A percentile compares a stretch with the other conserved stretches of the same genome.
phyloP scores from a whole-genome alignment of 2,888 invertebrate genomes.

The Bombylius discolor region DNA sequence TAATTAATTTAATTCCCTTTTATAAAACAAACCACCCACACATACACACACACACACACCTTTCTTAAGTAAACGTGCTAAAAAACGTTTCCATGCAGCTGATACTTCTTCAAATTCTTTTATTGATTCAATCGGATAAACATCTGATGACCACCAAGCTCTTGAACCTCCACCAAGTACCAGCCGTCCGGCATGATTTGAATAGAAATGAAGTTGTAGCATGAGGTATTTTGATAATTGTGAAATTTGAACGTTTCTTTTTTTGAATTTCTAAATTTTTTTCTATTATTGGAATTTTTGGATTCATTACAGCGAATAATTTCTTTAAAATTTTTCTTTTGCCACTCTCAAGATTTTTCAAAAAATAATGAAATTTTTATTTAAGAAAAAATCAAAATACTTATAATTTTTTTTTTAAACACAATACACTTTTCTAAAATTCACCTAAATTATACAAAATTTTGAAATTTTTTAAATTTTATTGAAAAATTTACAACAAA shows the following conservation, averaged over 20 bases:
- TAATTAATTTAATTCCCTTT: too few species aligned
- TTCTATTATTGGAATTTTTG: not conserved
- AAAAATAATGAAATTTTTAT: too few species aligned
- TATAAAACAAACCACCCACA: too few species aligned
- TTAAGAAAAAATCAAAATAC: too few species aligned
- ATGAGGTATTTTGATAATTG: slow-evolving; percentile 40
- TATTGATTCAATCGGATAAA: slow-evolving; percentile 71
- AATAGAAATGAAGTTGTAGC: slow-evolving; percentile 74
- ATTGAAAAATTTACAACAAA: too few species aligned
- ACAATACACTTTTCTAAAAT: too few species aligned
- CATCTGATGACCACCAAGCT: slow-evolving; percentile 35
- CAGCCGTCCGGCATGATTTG: slow-evolving; percentile 59
- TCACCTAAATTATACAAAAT: too few species aligned
- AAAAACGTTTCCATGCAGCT: slow-evolving; percentile 62
- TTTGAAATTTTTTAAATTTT: too few species aligned
- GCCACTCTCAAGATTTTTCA: not conserved
- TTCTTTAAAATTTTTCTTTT: too few species aligned
- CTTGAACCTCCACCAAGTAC: slow-evolving; percentile 42
- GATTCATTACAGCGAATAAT: not conserved
- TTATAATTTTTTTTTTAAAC: too few species aligned
- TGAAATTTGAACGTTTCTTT: too few species aligned
- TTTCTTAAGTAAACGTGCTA: slow-evolving; percentile 56
- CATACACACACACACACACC: slow-evolving; percentile 30
- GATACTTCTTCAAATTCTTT: slow-evolving; percentile 75
- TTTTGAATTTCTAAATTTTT: too few species aligned